Percentiles rank a stretch among this genome's conserved stretches.
Evolutionary conservation across 2,888 invertebrate genomes (phyloP).

Genomic region (Drosophila melanosoma): DNA sequence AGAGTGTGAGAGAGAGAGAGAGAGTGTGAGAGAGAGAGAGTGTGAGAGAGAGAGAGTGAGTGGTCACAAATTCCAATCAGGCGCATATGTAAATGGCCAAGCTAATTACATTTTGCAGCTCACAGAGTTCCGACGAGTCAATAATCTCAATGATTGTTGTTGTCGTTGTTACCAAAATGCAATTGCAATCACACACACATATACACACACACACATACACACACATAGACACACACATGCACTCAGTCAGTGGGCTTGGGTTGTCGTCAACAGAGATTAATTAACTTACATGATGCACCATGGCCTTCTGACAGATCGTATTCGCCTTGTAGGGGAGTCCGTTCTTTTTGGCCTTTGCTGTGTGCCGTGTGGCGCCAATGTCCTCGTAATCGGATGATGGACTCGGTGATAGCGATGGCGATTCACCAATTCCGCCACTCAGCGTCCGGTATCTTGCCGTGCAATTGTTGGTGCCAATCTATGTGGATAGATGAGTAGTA

Average conservation of each 20-base stretch:
- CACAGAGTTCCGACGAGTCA: constrained; percentile 38
- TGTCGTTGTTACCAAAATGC: constrained; percentile 35
- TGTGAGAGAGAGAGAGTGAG: constrained; percentile 5
- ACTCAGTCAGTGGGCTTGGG: background rate
- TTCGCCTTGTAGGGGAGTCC: constrained; percentile 84
- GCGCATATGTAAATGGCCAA: constrained; percentile 61
- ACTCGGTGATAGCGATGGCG: constrained; percentile 87
- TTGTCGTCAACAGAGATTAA: constrained; percentile 61
- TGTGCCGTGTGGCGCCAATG: constrained; percentile 86
- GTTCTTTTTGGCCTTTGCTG: constrained; percentile 84
- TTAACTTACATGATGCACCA: constrained; percentile 88
- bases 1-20: constrained; percentile 3
- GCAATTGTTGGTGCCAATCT: constrained; percentile 86
- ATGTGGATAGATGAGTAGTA: constrained; percentile 22
- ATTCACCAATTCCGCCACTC: constrained; percentile 87
- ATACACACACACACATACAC: constrained; percentile 17
- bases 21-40: background rate
- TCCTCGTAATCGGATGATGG: constrained; percentile 90
- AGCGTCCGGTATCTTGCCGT: constrained; percentile 85
- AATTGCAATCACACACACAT: constrained; percentile 31
- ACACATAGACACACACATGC: constrained; percentile 15
- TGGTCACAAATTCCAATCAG: constrained; percentile 52
- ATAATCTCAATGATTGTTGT: constrained; percentile 19
- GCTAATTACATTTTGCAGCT: constrained; percentile 74
- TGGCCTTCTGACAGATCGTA: constrained; percentile 87